Conservation (phyloP, 2,113 vertebrate species). For the Oxyura jamaicensis region DNA sequence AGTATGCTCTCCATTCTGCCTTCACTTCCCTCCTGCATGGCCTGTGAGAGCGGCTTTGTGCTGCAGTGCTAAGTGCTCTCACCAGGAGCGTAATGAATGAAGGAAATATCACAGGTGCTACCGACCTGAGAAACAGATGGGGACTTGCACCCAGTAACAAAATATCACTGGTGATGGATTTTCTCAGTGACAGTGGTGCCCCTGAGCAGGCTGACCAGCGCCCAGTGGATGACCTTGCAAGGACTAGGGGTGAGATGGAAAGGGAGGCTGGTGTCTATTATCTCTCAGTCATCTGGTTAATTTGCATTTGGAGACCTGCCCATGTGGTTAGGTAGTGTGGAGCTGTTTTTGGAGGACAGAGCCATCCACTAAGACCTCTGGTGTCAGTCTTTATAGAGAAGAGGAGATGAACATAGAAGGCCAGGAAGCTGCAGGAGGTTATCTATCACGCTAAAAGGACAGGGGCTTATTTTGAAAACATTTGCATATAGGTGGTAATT, state of each 20-base stretch:
- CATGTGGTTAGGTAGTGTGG: neutral
- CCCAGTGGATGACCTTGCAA: neutral
- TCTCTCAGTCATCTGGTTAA: neutral
- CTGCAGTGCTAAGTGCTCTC: neutral
- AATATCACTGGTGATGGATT: rapidly evolving
- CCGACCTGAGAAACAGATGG: neutral
- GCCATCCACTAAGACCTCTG: neutral
- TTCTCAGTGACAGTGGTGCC: neutral
- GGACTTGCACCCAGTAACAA: neutral
- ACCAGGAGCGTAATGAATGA: rapidly evolving
- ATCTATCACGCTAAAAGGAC: neutral
- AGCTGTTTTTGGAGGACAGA: neutral
- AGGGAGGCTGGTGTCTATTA: neutral
- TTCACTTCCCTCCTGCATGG: neutral
- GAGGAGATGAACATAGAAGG: neutral
- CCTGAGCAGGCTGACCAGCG: neutral
- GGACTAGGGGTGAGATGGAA: neutral
- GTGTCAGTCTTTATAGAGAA: neutral
- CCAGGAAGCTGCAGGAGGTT: neutral
- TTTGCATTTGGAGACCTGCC: neutral
- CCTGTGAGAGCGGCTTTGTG: neutral
- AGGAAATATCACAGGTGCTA: neutral
- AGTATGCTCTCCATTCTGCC: neutral
- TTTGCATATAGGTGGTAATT: neutral
- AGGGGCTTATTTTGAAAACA: neutral